Conservation (phyloP, 1,140 invertebrate genomes). For the Anagrus nilaparvatae region DNA sequence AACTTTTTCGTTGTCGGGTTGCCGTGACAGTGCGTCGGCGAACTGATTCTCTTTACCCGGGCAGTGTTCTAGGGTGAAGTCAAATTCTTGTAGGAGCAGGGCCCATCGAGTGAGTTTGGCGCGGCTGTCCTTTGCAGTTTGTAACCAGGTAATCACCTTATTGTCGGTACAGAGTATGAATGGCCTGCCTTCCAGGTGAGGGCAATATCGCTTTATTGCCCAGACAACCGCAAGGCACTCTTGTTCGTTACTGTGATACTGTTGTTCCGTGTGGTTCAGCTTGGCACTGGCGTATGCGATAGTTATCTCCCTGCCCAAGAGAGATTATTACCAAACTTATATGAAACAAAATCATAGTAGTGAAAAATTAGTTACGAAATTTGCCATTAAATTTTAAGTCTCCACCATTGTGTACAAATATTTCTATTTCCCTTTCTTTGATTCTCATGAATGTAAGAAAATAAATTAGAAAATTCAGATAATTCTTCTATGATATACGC, state of each 20-base stretch:
- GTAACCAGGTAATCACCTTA: conserved; percentile 20
- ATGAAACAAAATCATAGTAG: no score
- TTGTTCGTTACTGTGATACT: conserved; percentile 19
- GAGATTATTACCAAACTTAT: no score
- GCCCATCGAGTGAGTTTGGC: conserved; percentile 25
- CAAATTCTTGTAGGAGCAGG: conserved; percentile 21
- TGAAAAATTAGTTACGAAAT: no score
- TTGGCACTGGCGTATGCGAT: conserved; percentile 19
- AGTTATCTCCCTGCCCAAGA: no score
- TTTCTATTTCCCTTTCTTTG: no score
- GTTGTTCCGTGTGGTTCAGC: conserved; percentile 8
- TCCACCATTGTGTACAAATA: no score
- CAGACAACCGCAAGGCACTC: conserved; percentile 25
- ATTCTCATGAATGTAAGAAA: no score
- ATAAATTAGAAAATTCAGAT: no score
- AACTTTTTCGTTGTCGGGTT: not conserved
- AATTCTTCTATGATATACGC: no score
- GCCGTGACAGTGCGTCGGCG: conserved; percentile 11
- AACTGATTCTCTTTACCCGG: conserved; percentile 21
- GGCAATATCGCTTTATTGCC: conserved; percentile 24
- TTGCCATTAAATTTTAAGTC: no score
- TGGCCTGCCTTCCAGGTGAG: conserved; percentile 23
- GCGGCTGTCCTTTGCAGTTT: conserved; percentile 13
- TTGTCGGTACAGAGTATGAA: conserved; percentile 26
- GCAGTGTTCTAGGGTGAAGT: conserved; percentile 19